Evolutionary conservation across 2,888 invertebrate species (phyloP), one percentile per base, ranked within the genome.

Genomic region (Ceramica pisi): DNA sequence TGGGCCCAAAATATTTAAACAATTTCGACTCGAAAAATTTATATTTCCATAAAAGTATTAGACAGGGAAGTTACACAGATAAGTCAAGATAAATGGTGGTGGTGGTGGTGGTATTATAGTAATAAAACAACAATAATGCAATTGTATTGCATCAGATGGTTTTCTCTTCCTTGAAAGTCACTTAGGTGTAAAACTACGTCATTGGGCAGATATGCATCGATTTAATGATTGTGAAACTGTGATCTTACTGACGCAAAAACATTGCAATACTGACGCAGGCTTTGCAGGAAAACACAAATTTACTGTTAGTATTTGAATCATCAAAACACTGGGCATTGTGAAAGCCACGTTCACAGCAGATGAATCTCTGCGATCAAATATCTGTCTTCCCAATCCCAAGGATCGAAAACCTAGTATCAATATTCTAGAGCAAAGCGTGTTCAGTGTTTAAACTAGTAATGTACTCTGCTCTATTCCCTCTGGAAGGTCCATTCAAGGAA

Each of bases 401-500:
- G 41, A 46, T 50, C 38, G 23, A 74, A 71, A 53, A 31, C 12
- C 57, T 8, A 48, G 46, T 48, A 35, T 53, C 14, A 75, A 64
- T 75, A 75, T 73, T 64, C 38, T 2, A 26, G 9, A 35, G 51
- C 41, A 60, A 48, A 48, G 12, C 59, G 35, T 55, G 53, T 82
- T 80, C 61, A 57, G 26, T 61, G 50, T 62, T 73, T 56, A 61
- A 71, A 69, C 51, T 59, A 31, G 66, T 78, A 66, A 64, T 65
- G 44, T 46, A 60, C 55, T 71, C 65, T 19, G 79, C 75, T 74
- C 56, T 74, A 79, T 78, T 75, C 82, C 81, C 81, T 75, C 70
- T 71, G 67, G 76, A 74, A 71, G 72, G 81, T 78, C 77, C 70
- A 76, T 75, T 81, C 82, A 76, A 79, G 78, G 72, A 80, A 76